Conservation (phyloP, 2,797 vertebrate species). For the Scolopax bukidnonensis region DNA sequence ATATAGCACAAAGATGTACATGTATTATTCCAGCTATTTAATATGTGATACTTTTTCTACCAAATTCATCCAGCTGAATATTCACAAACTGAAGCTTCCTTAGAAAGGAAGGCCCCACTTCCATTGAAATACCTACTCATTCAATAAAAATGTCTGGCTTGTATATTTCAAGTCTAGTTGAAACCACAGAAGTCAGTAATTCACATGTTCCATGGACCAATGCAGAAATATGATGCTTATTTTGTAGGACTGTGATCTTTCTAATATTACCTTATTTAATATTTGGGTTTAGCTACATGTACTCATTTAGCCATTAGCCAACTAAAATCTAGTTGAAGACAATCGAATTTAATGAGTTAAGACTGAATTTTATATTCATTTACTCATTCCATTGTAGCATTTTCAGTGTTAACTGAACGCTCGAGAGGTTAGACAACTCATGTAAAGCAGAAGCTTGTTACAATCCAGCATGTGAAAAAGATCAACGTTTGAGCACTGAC, state of each 20-base stretch:
- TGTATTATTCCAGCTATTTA: neutral
- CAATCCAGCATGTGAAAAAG: neutral
- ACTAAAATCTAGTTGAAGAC: neutral
- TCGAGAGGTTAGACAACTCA: neutral
- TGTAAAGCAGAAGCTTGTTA: neutral
- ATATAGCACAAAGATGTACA: neutral
- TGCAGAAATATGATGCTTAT: neutral
- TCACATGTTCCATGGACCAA: neutral
- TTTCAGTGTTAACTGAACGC: neutral
- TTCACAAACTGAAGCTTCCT: neutral
- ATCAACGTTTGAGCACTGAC: neutral
- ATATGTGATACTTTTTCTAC: neutral
- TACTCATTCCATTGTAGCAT: neutral
- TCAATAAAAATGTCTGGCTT: neutral
- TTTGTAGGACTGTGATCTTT: neutral
- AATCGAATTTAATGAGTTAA: neutral
- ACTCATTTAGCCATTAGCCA: neutral
- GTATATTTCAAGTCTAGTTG: neutral
- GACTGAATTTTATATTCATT: neutral
- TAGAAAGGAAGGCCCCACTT: neutral
- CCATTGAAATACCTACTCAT: neutral
- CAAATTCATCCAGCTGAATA: neutral
- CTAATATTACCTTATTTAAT: neutral
- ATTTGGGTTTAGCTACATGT: neutral
- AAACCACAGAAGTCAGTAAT: neutral